phyloP scores from a whole-genome alignment of 2,797 vertebrate species.

The Coccyzus lansbergi region DNA sequence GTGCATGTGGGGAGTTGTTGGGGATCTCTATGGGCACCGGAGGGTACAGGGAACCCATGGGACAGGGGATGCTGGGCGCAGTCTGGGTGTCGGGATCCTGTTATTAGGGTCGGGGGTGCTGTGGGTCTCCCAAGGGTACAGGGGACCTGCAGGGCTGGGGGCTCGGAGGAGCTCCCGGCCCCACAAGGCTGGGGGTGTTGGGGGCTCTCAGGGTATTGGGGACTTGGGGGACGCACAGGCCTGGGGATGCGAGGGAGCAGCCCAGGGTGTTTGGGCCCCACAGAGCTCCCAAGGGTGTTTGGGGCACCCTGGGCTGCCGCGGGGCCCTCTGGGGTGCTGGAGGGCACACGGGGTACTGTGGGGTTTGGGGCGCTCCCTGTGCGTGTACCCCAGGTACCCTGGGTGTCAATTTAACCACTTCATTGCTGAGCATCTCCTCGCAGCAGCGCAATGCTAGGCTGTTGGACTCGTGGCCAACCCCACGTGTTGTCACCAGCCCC shows the following conservation, averaged over 20 bases:
- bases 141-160: background rate
- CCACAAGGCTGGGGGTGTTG: background rate
- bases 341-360: background rate
- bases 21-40: no score
- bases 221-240: no score
- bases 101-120: background rate
- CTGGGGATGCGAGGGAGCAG: background rate
- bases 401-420: background rate
- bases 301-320: background rate
- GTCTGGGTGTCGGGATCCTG: no score
- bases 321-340: background rate
- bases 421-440: accelerated
- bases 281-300: no score
- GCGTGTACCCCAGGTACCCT: accelerated
- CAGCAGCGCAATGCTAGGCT: background rate
- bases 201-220: background rate
- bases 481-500: accelerated
- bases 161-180: no score
- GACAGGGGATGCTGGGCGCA: no score
- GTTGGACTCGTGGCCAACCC: accelerated
- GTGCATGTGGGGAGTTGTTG: no score
- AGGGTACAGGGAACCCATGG: no score
- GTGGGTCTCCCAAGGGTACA: no score
- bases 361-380: background rate
- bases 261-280: no score